These are phyloP conservation scores for Zygogramma bicolorata DNA, from an alignment of 2,888 invertebrate genomes.

Conservation along the genomic window DNA sequence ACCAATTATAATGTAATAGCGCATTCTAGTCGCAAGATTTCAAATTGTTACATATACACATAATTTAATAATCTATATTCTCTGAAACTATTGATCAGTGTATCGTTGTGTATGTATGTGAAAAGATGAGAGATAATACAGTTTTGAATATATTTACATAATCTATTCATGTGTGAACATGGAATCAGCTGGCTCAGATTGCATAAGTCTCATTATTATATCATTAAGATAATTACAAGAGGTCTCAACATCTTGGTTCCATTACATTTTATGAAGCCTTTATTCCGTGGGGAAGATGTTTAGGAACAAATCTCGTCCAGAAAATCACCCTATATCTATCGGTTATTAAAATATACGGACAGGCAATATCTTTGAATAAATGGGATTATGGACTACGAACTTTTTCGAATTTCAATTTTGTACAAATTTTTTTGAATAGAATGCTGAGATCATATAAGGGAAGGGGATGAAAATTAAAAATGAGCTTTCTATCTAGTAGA, in stretches of 20 bases:
- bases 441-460: too few relatives aligned
- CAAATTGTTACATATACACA: not conserved
- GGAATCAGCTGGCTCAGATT: not conserved
- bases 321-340: not conserved
- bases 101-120: not conserved
- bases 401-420: not conserved
- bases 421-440: not conserved
- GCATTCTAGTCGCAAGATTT: too few relatives aligned
- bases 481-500: too few relatives aligned
- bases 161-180: not conserved
- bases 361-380: not conserved
- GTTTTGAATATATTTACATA: not conserved
- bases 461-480: too few relatives aligned
- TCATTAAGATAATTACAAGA: not conserved
- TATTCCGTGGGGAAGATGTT: not conserved
- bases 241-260: not conserved
- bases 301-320: not conserved
- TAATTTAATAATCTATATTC: too few relatives aligned
- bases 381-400: not conserved
- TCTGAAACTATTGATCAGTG: not conserved
- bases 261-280: not conserved
- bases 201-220: not conserved
- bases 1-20: too few relatives aligned
- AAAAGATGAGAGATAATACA: not conserved
- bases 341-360: not conserved